Conservation (phyloP, 2,888 invertebrate species). For the Drosophila kambysellisi region DNA sequence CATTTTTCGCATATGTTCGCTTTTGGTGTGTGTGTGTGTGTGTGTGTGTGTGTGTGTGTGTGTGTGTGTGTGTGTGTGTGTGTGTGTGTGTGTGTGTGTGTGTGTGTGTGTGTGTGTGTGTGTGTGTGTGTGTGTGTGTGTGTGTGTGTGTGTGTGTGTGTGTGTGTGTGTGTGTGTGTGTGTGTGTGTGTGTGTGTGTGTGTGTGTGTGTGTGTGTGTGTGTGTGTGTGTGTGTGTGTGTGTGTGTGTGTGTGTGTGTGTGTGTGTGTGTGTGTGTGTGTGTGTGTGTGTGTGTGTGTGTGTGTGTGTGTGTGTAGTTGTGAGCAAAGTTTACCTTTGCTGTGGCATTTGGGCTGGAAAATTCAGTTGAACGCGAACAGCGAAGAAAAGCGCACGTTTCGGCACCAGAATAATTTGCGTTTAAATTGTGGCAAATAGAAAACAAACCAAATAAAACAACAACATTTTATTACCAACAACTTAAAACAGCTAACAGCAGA, state of each 20-base stretch:
- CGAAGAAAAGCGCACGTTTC: constrained; percentile 50
- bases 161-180: constrained; percentile 4
- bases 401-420: constrained; percentile 48
- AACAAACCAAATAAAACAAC: constrained; percentile 15
- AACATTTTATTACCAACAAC: constrained; percentile 8
- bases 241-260: too few species aligned
- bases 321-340: constrained; percentile 69
- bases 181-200: too few species aligned
- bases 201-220: too few species aligned
- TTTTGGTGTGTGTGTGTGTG: background rate
- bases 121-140: constrained; percentile 15
- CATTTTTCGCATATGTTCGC: constrained; percentile 3
- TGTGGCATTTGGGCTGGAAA: constrained; percentile 45
- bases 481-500: constrained; percentile 21
- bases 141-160: constrained; percentile 16
- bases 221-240: too few species aligned
- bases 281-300: too few species aligned
- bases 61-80: constrained; percentile 14
- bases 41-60: background rate
- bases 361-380: constrained; percentile 71
- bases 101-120: constrained; percentile 17
- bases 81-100: constrained; percentile 16
- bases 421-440: constrained; percentile 52
- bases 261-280: too few species aligned
- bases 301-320: constrained; percentile 16